Conservation (phyloP, 2,888 invertebrate species). For the Orthosia cruda region DNA sequence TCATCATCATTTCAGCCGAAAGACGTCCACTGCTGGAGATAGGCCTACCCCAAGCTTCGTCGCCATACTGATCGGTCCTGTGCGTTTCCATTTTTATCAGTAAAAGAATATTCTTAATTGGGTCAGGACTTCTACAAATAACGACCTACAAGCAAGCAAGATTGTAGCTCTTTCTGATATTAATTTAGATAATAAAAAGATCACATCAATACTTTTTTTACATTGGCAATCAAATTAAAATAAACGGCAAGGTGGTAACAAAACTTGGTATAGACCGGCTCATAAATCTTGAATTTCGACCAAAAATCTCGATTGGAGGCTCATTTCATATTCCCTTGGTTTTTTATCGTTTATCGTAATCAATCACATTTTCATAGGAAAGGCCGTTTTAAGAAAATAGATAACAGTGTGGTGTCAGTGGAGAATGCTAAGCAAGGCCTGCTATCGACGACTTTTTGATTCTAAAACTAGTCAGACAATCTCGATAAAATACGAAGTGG, state of each 20-base stretch:
- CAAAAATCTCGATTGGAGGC: slow-evolving; percentile 70
- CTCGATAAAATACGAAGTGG: neutral
- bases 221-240: slow-evolving; percentile 58
- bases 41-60: no score
- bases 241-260: slow-evolving; percentile 52
- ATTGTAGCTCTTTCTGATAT: neutral
- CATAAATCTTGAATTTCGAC: slow-evolving; percentile 67
- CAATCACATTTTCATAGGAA: slow-evolving; percentile 46
- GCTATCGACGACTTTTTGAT: neutral
- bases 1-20: no score
- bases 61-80: no score
- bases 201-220: slow-evolving; percentile 24
- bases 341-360: slow-evolving; percentile 68
- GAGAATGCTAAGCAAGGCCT: neutral
- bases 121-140: no score
- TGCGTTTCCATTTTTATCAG: no score
- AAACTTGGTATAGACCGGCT: slow-evolving; percentile 65
- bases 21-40: no score
- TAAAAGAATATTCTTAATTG: no score
- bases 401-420: slow-evolving; percentile 3
- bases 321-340: slow-evolving; percentile 75
- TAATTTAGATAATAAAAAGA: neutral
- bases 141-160: neutral
- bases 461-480: neutral
- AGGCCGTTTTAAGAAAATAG: slow-evolving; percentile 20